Percentiles rank a stretch among this genome's conserved stretches.
Evolutionary conservation across 2,888 invertebrate genomes (phyloP).

Genomic region (Cheilosia pagana): DNA sequence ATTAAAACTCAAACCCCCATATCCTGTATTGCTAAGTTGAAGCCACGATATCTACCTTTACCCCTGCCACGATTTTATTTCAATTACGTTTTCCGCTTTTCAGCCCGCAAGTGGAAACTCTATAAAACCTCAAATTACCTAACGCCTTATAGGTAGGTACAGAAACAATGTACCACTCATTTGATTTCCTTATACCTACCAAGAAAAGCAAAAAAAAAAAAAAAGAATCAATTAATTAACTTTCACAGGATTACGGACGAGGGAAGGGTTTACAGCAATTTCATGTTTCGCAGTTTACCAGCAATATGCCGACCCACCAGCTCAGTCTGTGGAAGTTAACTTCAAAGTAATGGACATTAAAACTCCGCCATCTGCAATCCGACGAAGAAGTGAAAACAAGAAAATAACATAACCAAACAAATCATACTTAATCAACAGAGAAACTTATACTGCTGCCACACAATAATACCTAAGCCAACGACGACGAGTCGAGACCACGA

Average conservation of each 20-base stretch:
- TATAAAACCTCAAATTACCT: slow-evolving; percentile 11
- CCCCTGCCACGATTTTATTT: too few relatives aligned
- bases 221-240: slow-evolving; percentile 54
- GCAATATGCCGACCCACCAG: slow-evolving; percentile 8
- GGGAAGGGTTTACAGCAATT: slow-evolving; percentile 39
- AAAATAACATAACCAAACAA: slow-evolving; percentile 65
- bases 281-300: slow-evolving; percentile 46
- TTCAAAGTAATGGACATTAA: slow-evolving; percentile 54
- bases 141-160: neutral
- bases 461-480: slow-evolving; percentile 37
- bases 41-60: too few relatives aligned
- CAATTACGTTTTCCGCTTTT: neutral
- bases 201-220: neutral
- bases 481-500: slow-evolving; percentile 28
- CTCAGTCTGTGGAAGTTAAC: slow-evolving; percentile 13
- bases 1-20: too few relatives aligned
- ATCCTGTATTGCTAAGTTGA: too few relatives aligned
- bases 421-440: slow-evolving; percentile 67
- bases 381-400: slow-evolving; percentile 56
- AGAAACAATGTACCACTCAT: slow-evolving; percentile 20
- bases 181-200: slow-evolving; percentile 13
- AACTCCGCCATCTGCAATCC: slow-evolving; percentile 58
- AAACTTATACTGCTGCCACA: slow-evolving; percentile 52
- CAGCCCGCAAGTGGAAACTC: neutral
- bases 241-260: slow-evolving; percentile 21